Conservation (phyloP, 1,140 invertebrate genomes). For the Brachionus manjavacas region DNA sequence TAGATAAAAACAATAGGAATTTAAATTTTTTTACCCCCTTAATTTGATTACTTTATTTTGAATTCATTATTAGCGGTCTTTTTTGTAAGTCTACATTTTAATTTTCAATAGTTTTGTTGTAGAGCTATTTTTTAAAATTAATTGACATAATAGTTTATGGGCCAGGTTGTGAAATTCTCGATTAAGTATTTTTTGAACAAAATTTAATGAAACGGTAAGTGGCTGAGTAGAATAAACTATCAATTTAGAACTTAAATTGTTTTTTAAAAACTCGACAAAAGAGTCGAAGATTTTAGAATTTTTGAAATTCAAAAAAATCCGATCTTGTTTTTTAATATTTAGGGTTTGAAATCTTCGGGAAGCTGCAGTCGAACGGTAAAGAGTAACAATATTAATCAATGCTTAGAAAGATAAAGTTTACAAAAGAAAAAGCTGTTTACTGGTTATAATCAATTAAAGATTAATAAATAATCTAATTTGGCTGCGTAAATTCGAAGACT, state of each 20-base stretch:
- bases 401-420: not conserved
- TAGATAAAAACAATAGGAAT: not conserved
- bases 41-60: not conserved
- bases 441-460: constrained; percentile 17
- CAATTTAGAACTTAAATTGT: not conserved
- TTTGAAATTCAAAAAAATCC: not conserved
- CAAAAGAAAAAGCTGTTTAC: not conserved
- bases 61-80: not conserved
- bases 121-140: not conserved
- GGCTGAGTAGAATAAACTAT: not conserved
- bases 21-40: not conserved
- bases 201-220: not conserved
- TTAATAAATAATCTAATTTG: constrained; percentile 6
- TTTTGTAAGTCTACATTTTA: not conserved
- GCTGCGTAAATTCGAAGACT: not conserved
- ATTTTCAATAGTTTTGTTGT: not conserved
- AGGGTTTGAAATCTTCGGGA: not conserved
- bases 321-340: too few species aligned
- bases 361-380: not conserved
- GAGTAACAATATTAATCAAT: not conserved
- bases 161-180: not conserved
- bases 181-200: not conserved
- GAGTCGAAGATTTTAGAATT: not conserved
- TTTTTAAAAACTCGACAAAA: not conserved
- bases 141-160: not conserved